These are phyloP conservation scores for Operophtera brumata DNA, from an alignment of 2,888 invertebrate species.

Conservation along the genomic window DNA sequence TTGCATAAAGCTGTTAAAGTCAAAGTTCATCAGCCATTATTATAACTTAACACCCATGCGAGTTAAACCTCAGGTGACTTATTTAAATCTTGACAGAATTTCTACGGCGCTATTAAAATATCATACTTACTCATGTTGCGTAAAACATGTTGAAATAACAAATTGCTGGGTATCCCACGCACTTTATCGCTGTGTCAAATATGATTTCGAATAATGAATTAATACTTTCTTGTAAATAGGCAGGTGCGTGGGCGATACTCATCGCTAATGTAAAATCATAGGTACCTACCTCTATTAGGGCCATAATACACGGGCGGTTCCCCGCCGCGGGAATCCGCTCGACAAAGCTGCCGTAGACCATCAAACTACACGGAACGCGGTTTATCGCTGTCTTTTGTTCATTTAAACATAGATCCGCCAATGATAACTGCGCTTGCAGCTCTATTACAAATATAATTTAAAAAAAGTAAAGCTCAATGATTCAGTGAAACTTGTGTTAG, in stretches of 20 bases:
- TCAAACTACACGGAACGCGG: too few species aligned
- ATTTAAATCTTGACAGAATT: slow-evolving; percentile 5
- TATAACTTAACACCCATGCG: background rate
- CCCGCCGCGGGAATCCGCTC: too few species aligned
- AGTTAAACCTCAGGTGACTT: background rate
- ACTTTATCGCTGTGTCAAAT: slow-evolving; percentile 40
- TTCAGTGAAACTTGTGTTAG: too few species aligned
- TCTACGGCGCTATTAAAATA: background rate
- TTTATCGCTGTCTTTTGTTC: too few species aligned
- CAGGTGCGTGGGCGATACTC: slow-evolving; percentile 7
- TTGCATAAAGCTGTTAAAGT: background rate
- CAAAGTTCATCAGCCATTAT: background rate
- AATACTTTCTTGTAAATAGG: slow-evolving; percentile 33
- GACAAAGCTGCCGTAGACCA: too few species aligned
- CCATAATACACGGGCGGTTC: too few species aligned
- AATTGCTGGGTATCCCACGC: slow-evolving; percentile 40
- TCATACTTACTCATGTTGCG: slow-evolving; percentile 5
- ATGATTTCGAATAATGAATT: slow-evolving; percentile 44
- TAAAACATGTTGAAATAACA: slow-evolving; percentile 21
- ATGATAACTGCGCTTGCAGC: too few species aligned
- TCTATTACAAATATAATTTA: too few species aligned
- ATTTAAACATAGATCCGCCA: too few species aligned
- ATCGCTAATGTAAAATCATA: background rate
- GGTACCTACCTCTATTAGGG: too few species aligned
- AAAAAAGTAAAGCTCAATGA: too few species aligned